Percentiles rank a stretch among this genome's conserved stretches.
phyloP scores from a whole-genome alignment of 1,140 invertebrate genomes.

The Cheumatopsyche charites region DNA sequence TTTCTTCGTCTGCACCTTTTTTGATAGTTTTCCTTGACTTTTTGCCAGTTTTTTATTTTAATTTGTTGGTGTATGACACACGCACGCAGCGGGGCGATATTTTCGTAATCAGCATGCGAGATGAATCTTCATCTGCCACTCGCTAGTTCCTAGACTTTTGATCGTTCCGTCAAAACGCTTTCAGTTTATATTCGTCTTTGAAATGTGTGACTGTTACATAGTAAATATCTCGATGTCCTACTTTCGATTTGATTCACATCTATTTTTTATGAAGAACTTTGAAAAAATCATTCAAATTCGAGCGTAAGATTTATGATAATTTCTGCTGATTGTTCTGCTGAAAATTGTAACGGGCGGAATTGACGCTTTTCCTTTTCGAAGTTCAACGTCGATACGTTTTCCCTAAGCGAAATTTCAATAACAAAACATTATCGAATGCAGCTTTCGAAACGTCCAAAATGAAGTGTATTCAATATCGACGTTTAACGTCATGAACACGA shows the following conservation, averaged over 20 bases:
- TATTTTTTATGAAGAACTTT: too few species aligned
- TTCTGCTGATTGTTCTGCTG: too few species aligned
- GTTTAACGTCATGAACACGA: not conserved
- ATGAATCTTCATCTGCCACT: not conserved
- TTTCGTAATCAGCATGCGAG: conserved; percentile 7
- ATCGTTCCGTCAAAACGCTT: not conserved
- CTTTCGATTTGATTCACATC: too few species aligned
- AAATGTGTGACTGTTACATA: too few species aligned
- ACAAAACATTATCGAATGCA: not conserved
- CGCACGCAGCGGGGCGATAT: conserved; percentile 7
- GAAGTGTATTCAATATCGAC: not conserved
- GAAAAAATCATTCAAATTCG: too few species aligned
- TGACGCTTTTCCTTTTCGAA: too few species aligned
- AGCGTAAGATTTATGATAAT: too few species aligned
- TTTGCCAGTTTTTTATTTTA: conserved; percentile 10
- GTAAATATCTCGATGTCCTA: too few species aligned
- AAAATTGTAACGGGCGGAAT: too few species aligned
- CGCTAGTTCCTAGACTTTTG: not conserved
- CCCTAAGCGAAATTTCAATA: not conserved
- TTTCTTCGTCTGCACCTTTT: conserved; percentile 3
- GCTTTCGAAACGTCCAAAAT: not conserved
- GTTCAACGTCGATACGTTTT: too few species aligned
- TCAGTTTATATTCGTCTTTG: too few species aligned
- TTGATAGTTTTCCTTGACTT: conserved; percentile 7
- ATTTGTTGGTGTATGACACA: not conserved